Conservation (phyloP, 2,888 invertebrate genomes). For the Microchrysa polita region DNA sequence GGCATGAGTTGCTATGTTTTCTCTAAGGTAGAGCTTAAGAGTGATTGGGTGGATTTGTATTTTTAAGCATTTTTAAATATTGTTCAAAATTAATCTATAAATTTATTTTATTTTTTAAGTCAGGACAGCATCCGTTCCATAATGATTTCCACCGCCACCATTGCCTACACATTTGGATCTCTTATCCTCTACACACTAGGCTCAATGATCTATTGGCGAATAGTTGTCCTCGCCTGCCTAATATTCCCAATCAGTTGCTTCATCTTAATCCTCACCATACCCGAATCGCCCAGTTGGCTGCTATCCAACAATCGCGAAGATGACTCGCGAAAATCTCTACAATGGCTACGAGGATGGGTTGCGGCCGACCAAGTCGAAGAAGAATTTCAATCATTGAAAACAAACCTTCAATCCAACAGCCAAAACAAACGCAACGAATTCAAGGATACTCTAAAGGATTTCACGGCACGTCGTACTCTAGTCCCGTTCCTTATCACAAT, state of each 20-base stretch:
- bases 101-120: slow-evolving; percentile 58
- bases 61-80: too few relatives aligned
- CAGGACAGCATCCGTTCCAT: slow-evolving; percentile 67
- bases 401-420: slow-evolving; percentile 44
- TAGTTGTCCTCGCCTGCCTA: slow-evolving; percentile 66
- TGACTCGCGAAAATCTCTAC: slow-evolving; percentile 67
- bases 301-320: slow-evolving; percentile 67
- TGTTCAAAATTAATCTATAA: too few relatives aligned
- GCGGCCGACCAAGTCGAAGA: slow-evolving; percentile 44
- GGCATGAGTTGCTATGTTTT: too few relatives aligned
- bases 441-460: slow-evolving; percentile 55
- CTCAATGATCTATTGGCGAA: slow-evolving; percentile 67
- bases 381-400: slow-evolving; percentile 48
- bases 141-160: slow-evolving; percentile 65
- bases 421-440: slow-evolving; percentile 53
- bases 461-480: slow-evolving; percentile 67
- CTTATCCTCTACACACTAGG: slow-evolving; percentile 67
- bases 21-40: too few relatives aligned
- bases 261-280: slow-evolving; percentile 67
- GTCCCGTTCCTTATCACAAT: slow-evolving; percentile 67
- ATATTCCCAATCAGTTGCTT: slow-evolving; percentile 66
- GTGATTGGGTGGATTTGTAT: too few relatives aligned
- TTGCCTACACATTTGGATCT: slow-evolving; percentile 65
- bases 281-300: slow-evolving; percentile 71
- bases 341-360: slow-evolving; percentile 65